phyloP scores from a whole-genome alignment of 2,888 invertebrate genomes.

The Eupsilia transversa region DNA sequence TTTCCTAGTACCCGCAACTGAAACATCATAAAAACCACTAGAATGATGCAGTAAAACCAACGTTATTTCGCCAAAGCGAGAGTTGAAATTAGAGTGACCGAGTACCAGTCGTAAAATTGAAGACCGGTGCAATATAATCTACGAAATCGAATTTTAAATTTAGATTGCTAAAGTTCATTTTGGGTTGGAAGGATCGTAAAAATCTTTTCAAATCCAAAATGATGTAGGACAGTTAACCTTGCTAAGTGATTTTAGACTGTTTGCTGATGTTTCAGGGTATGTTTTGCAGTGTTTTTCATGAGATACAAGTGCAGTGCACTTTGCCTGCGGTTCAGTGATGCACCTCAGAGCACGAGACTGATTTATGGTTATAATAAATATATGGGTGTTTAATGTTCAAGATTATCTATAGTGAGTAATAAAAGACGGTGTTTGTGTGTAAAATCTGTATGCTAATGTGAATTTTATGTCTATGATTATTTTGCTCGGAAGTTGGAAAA shows the following conservation, averaged over 20 bases:
- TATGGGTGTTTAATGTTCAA: conserved; percentile 88
- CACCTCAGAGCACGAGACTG: conserved; percentile 85
- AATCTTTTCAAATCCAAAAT: conserved; percentile 63
- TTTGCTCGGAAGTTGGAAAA: conserved; percentile 48
- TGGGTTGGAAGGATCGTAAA: conserved; percentile 69
- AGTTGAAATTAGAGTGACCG: conserved; percentile 61
- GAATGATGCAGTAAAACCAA: conserved; percentile 48
- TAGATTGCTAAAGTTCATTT: conserved; percentile 76
- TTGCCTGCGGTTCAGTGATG: conserved; percentile 82
- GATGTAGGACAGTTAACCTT: conserved; percentile 50
- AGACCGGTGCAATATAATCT: conserved; percentile 65
- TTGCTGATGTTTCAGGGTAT: conserved; percentile 33
- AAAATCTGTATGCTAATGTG: conserved; percentile 69
- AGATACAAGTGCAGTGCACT: conserved; percentile 86
- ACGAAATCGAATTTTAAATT: conserved; percentile 78
- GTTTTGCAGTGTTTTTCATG: conserved; percentile 53
- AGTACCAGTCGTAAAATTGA: conserved; percentile 76
- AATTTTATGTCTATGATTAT: conserved; percentile 65
- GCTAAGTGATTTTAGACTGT: conserved; percentile 52
- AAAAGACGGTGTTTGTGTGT: conserved; percentile 71
- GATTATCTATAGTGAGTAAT: conserved; percentile 83
- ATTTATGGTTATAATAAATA: conserved; percentile 90
- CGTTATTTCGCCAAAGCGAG: conserved; percentile 45
- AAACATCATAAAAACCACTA: conserved; percentile 70
- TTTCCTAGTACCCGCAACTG: conserved; percentile 71